These are phyloP conservation scores for Thymelicus lineola DNA, from an alignment of 2,888 invertebrate genomes.

Conservation along the genomic window DNA sequence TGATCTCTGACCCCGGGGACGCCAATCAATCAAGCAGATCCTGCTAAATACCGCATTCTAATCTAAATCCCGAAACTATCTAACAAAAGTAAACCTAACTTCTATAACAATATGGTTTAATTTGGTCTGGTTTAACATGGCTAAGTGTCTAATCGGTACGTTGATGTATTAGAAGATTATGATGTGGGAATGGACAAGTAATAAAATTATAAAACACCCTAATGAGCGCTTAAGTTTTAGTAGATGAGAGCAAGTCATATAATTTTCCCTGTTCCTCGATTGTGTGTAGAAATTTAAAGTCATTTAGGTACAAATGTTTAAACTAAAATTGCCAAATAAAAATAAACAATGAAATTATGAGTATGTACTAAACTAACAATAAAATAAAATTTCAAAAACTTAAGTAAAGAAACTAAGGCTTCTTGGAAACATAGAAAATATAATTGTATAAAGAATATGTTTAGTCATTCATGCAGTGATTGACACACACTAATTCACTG, in stretches of 20 bases:
- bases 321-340: too few species aligned
- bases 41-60: constrained; percentile 66
- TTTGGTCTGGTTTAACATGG: constrained; percentile 52
- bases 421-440: too few species aligned
- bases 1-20: constrained; percentile 72
- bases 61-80: constrained; percentile 43
- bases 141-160: constrained; percentile 70
- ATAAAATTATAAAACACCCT: constrained; percentile 27
- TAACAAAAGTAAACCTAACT: constrained; percentile 51
- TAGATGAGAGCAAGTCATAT: constrained; percentile 14
- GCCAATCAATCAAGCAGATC: constrained; percentile 78
- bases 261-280: neutral
- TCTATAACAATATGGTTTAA: constrained; percentile 45
- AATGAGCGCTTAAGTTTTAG: constrained; percentile 17
- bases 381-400: too few species aligned
- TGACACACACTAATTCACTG: too few species aligned
- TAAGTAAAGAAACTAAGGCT: too few species aligned
- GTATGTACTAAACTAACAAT: too few species aligned
- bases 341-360: too few species aligned
- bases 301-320: too few species aligned
- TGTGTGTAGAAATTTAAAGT: neutral
- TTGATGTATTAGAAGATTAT: constrained; percentile 66
- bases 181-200: constrained; percentile 36
- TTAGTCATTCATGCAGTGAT: too few species aligned
- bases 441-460: too few species aligned